Percentiles rank a stretch among this genome's conserved stretches.
These are phyloP conservation scores for Phalacrocorax brasilianus DNA, from an alignment of 2,113 vertebrate species.

Conservation along the genomic window DNA sequence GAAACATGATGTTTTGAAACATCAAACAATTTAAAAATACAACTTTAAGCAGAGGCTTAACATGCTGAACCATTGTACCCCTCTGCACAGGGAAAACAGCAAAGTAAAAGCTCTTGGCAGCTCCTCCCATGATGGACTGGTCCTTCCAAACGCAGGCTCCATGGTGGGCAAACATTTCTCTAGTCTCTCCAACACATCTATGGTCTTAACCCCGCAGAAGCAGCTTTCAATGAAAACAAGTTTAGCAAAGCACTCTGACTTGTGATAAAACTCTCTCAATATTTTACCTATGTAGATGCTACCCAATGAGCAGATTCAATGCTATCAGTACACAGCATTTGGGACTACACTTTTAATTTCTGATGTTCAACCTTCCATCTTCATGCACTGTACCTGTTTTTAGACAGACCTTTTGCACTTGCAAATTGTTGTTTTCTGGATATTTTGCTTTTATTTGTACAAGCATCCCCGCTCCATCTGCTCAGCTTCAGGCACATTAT, in stretches of 20 bases:
- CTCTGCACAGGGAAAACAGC: not conserved
- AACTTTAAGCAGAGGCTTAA: not conserved
- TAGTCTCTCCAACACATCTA: not conserved
- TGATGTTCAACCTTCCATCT: not conserved
- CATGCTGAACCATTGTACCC: not conserved
- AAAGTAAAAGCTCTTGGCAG: not conserved
- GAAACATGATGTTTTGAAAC: not conserved
- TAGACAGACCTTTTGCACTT: not conserved
- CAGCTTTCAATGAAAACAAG: not conserved
- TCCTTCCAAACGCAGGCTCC: not conserved
- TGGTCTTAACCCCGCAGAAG: not conserved
- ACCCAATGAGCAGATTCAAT: not conserved
- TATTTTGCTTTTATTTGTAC: not conserved
- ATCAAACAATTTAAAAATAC: not conserved
- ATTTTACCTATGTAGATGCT: not conserved
- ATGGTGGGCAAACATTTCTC: not conserved
- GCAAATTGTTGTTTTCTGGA: not conserved
- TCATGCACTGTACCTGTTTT: not conserved
- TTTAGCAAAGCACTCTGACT: not conserved
- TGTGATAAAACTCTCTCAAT: not conserved
- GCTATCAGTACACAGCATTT: not conserved
- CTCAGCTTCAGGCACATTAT: not conserved
- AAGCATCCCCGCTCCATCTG: not conserved
- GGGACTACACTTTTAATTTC: not conserved
- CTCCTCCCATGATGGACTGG: not conserved